Evolutionary conservation across 2,797 vertebrate species (phyloP).

Genomic region (Sarcophilus harrisii): DNA sequence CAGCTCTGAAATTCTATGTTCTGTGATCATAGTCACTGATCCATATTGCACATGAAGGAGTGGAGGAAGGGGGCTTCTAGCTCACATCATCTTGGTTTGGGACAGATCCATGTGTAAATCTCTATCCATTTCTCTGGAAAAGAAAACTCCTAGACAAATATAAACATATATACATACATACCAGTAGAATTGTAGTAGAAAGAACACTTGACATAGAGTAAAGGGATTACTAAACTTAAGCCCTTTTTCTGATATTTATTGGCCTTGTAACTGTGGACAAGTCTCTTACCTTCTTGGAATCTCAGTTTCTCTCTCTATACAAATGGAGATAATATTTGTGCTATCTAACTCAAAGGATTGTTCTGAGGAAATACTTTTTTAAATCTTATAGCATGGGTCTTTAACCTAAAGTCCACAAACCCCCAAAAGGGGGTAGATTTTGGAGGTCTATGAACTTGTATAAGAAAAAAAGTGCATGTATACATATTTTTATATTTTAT

Average conservation of each 20-base stretch:
- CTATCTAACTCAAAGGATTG: neutral
- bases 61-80: neutral
- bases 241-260: neutral
- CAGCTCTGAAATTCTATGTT: neutral
- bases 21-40: neutral
- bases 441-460: neutral
- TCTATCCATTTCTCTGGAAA: neutral
- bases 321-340: neutral
- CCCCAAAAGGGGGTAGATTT: neutral
- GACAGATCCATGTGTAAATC: neutral
- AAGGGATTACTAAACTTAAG: neutral
- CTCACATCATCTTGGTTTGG: neutral
- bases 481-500: neutral
- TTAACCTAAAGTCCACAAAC: neutral
- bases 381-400: neutral
- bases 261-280: neutral
- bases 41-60: neutral
- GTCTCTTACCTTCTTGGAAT: neutral
- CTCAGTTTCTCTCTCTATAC: neutral
- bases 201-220: neutral
- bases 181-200: neutral
- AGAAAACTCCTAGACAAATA: neutral
- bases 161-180: neutral
- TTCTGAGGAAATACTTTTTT: neutral
- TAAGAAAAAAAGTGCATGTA: neutral